Conservation (phyloP, 2,888 invertebrate species). For the Lysandra bellargus region DNA sequence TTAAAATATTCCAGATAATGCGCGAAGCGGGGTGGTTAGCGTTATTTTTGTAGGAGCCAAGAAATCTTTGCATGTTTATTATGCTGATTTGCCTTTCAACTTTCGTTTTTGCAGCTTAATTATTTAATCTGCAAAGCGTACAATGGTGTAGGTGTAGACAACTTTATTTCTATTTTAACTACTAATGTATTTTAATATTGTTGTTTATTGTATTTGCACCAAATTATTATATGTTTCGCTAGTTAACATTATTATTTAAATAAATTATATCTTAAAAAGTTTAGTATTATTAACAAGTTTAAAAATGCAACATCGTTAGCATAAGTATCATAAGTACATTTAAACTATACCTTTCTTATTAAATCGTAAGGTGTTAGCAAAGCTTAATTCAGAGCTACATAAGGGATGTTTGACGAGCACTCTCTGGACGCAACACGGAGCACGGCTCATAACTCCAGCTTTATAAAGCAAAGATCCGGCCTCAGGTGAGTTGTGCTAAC, state of each 20-base stretch:
- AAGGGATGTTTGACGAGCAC: background rate
- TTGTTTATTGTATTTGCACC: too few relatives aligned
- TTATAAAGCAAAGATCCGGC: slow-evolving; percentile 3
- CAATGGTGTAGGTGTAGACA: background rate
- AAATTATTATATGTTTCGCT: too few relatives aligned
- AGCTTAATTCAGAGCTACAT: background rate
- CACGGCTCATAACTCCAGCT: slow-evolving; percentile 7
- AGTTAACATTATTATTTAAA: too few relatives aligned
- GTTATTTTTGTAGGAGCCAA: background rate
- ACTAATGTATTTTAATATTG: too few relatives aligned
- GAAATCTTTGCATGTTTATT: slow-evolving; percentile 20
- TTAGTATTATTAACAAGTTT: too few relatives aligned
- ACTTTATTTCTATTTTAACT: too few relatives aligned
- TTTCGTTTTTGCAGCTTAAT: background rate
- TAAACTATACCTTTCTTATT: background rate
- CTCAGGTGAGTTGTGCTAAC: background rate
- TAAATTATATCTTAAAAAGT: too few relatives aligned
- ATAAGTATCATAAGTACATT: too few relatives aligned
- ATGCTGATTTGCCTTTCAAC: background rate
- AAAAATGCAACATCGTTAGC: too few relatives aligned
- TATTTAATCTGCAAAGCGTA: background rate
- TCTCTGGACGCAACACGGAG: background rate
- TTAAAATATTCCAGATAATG: slow-evolving; percentile 23
- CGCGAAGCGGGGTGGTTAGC: background rate
- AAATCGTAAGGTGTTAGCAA: background rate